A percentile compares a stretch with the other conserved stretches of the same genome.
Evolutionary conservation across 2,888 invertebrate genomes (phyloP).

Genomic region (Diarsia mendica): DNA sequence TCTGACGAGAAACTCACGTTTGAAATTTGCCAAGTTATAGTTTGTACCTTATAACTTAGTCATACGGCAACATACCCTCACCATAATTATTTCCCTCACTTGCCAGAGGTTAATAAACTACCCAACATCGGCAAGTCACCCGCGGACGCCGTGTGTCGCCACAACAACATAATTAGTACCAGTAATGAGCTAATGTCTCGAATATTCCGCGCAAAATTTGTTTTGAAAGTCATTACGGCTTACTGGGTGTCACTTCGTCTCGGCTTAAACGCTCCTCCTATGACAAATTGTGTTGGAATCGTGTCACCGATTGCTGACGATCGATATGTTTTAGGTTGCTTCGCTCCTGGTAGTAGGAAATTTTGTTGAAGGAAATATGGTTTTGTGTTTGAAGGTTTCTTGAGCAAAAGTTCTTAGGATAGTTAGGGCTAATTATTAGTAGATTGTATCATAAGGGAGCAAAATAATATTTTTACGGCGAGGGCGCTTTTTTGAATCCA

Average conservation of each 20-base stretch:
- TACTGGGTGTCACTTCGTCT: constrained; percentile 63
- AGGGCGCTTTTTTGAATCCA: too few species aligned
- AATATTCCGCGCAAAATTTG: constrained; percentile 67
- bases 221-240: constrained; percentile 62
- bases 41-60: background rate
- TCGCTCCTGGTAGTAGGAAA: constrained; percentile 24
- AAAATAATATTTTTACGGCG: too few species aligned
- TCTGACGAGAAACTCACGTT: too few species aligned
- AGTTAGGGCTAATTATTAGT: too few species aligned
- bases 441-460: too few species aligned
- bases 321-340: constrained; percentile 50
- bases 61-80: background rate
- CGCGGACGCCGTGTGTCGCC: constrained; percentile 50
- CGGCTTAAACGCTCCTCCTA: constrained; percentile 54
- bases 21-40: too few species aligned
- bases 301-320: constrained; percentile 59
- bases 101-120: constrained; percentile 20
- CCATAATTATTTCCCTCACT: constrained; percentile 10
- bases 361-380: constrained; percentile 5
- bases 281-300: constrained; percentile 63
- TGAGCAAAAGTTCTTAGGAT: background rate
- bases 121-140: background rate
- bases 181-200: constrained; percentile 66
- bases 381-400: background rate
- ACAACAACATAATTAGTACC: constrained; percentile 65